These are phyloP conservation scores for Taurulus bubalis DNA, from an alignment of 2,113 vertebrate species.

Conservation along the genomic window DNA sequence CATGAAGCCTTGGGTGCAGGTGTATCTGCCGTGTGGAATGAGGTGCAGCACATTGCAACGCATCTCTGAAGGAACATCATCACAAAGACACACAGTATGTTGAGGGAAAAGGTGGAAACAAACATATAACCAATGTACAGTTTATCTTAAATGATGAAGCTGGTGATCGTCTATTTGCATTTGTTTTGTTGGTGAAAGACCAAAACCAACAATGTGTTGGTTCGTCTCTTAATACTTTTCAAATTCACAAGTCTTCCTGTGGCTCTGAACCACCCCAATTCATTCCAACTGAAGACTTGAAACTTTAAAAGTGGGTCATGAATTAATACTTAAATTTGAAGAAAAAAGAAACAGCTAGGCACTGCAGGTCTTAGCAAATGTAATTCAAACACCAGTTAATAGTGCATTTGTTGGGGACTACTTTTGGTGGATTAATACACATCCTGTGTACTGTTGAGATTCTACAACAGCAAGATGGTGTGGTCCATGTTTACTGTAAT, in stretches of 20 bases:
- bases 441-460: not conserved
- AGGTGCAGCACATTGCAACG: slow-evolving; percentile 88
- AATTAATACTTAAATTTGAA: no score
- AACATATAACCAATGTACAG: not conserved
- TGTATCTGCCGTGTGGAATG: slow-evolving; percentile 88
- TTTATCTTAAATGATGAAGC: not conserved
- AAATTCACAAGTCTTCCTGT: no score
- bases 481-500: not conserved
- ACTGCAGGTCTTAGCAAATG: not conserved
- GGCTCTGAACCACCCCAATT: not conserved
- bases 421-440: not conserved
- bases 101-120: not conserved
- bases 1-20: slow-evolving; percentile 86
- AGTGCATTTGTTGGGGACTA: not conserved
- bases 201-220: not conserved
- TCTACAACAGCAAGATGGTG: not conserved
- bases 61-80: slow-evolving; percentile 81
- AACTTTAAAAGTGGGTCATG: not conserved
- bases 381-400: not conserved
- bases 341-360: not conserved
- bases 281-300: not conserved
- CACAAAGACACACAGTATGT: not conserved
- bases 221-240: not conserved
- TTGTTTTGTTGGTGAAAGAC: not conserved
- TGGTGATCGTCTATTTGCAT: no score